Percentiles rank a stretch among this genome's conserved stretches.
Evolutionary conservation across 2,113 vertebrate genomes (phyloP).

Genomic region (Brienomyrus longianalis): DNA sequence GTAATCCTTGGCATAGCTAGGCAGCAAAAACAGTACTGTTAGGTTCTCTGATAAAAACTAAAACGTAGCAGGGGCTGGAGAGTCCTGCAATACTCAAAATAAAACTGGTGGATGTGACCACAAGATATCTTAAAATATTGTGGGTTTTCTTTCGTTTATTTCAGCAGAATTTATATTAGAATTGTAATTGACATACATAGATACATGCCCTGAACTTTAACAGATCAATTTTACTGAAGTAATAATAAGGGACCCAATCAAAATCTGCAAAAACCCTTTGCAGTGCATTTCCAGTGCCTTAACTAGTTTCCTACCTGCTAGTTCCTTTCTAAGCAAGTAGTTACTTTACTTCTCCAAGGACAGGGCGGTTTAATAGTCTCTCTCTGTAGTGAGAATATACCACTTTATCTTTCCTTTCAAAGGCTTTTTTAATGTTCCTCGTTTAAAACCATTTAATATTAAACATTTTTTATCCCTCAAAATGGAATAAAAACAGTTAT

Average conservation of each 20-base stretch:
- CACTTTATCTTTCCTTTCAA: constrained; percentile 10
- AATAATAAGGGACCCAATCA: not conserved
- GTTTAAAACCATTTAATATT: constrained; percentile 23
- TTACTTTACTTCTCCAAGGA: not conserved
- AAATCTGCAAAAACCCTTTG: not conserved
- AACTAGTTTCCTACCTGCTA: not conserved
- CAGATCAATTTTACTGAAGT: not conserved
- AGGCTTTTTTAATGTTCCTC: constrained; percentile 15
- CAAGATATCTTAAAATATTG: not conserved
- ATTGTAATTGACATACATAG: not conserved
- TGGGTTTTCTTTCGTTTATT: not conserved
- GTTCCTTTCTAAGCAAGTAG: not conserved
- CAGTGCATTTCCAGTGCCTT: not conserved
- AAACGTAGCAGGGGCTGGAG: not conserved
- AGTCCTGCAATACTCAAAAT: not conserved
- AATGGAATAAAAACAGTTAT: constrained; percentile 19
- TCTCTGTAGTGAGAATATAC: not conserved
- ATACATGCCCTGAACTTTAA: not conserved
- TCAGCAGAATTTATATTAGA: not conserved
- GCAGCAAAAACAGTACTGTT: not conserved
- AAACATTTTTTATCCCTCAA: not conserved
- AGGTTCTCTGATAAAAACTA: not conserved
- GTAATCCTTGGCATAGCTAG: not conserved
- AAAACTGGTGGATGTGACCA: not conserved
- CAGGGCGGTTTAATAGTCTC: not conserved